Evolutionary conservation across 2,888 invertebrate genomes (phyloP).

Genomic region (Euzophera pinguis): DNA sequence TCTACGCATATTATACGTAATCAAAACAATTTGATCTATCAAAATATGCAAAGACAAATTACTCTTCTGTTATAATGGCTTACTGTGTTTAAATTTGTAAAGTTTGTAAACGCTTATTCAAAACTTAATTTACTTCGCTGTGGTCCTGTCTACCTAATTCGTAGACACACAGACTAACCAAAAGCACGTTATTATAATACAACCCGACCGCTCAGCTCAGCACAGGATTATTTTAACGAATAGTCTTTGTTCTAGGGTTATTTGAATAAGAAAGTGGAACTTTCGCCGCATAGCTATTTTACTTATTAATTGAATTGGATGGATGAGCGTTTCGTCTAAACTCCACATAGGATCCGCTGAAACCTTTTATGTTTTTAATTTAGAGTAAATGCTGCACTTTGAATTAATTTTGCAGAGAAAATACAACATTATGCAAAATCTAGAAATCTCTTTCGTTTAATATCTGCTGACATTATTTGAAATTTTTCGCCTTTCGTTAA

Average conservation of each 20-base stretch:
- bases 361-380: conserved; percentile 15
- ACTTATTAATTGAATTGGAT: conserved; percentile 70
- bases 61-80: background rate
- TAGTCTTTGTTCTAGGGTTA: conserved; percentile 68
- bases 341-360: conserved; percentile 27
- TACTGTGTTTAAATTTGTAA: background rate
- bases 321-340: conserved; percentile 48
- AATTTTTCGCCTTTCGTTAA: no score
- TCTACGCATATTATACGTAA: background rate
- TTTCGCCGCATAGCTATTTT: conserved; percentile 55
- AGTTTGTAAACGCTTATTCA: conserved; percentile 17
- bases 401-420: conserved; percentile 8
- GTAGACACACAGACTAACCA: conserved; percentile 19
- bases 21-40: background rate
- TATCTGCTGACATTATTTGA: no score
- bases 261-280: conserved; percentile 71
- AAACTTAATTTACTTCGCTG: conserved; percentile 18
- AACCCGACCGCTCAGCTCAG: conserved; percentile 35
- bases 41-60: background rate
- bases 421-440: background rate
- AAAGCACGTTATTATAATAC: conserved; percentile 31
- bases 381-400: conserved; percentile 12
- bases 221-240: conserved; percentile 67
- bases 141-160: conserved; percentile 27
- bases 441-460: no score